These are phyloP conservation scores for Athalia circularis DNA, from an alignment of 2,888 invertebrate species.

Conservation along the genomic window DNA sequence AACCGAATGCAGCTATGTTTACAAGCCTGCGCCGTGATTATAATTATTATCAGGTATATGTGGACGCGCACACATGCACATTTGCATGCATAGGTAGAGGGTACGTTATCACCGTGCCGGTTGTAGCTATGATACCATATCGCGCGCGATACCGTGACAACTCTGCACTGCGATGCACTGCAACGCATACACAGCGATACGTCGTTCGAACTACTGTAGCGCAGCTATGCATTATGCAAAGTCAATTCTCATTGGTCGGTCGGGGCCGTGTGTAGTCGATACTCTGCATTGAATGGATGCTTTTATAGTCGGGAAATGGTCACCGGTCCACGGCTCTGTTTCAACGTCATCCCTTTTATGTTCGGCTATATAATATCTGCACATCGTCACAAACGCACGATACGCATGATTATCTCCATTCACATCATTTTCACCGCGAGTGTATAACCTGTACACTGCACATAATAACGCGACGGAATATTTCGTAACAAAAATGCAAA, in stretches of 20 bases:
- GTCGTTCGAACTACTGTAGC: conserved; percentile 51
- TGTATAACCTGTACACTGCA: too few relatives aligned
- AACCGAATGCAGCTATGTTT: conserved; percentile 17
- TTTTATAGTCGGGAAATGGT: not conserved
- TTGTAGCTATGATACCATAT: too few relatives aligned
- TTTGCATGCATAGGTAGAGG: not conserved
- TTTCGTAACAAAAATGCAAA: too few relatives aligned
- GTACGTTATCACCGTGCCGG: too few relatives aligned
- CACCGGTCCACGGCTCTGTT: not conserved
- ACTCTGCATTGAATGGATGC: conserved; percentile 49
- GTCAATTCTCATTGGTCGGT: conserved; percentile 64
- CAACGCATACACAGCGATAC: conserved; percentile 45
- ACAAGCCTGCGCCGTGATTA: conserved; percentile 61
- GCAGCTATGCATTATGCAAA: conserved; percentile 65
- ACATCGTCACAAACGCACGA: too few relatives aligned
- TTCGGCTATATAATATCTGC: too few relatives aligned
- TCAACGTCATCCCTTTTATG: too few relatives aligned
- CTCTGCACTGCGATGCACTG: too few relatives aligned
- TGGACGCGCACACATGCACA: not conserved
- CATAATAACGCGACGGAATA: too few relatives aligned
- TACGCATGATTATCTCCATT: too few relatives aligned
- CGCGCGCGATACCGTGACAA: too few relatives aligned
- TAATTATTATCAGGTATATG: conserved; percentile 65
- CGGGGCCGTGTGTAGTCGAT: conserved; percentile 58
- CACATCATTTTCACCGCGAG: too few relatives aligned